These are phyloP conservation scores for Megaceryle maxima DNA, from an alignment of 2,113 vertebrate species.

Conservation along the genomic window DNA sequence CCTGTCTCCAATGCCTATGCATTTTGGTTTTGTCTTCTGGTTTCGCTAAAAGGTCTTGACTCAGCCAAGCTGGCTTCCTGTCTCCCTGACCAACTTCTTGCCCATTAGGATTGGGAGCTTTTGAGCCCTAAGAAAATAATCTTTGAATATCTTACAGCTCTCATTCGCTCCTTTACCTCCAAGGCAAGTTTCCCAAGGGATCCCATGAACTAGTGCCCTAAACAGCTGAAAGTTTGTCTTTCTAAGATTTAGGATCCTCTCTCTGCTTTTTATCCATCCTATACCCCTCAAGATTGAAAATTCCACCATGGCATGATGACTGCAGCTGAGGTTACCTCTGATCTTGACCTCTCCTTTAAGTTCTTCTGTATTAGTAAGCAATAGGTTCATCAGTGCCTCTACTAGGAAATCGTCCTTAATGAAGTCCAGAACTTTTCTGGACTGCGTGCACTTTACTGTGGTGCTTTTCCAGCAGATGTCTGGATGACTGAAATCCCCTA, in stretches of 20 bases:
- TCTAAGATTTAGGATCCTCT: not conserved
- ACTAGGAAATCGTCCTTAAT: not conserved
- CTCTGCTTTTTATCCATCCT: not conserved
- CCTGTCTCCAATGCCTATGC: not conserved
- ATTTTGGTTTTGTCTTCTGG: not conserved
- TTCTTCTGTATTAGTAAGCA: not conserved
- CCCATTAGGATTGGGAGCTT: not conserved
- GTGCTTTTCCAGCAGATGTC: no score
- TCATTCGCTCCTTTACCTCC: not conserved
- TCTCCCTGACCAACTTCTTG: not conserved
- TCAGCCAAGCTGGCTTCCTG: not conserved
- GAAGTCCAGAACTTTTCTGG: no score
- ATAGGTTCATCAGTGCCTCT: not conserved
- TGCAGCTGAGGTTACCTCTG: not conserved
- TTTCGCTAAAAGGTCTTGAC: not conserved
- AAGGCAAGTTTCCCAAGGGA: not conserved
- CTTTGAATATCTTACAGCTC: not conserved
- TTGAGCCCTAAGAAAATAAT: not conserved
- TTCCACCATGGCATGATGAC: not conserved
- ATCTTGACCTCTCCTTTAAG: not conserved
- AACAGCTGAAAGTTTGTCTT: not conserved
- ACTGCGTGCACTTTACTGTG: no score
- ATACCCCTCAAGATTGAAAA: not conserved
- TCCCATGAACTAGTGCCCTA: not conserved
- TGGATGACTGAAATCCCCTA: no score